Base-by-base conservation (phyloP, 2,797 vertebrate genomes). In the Malacoraja senta region DNA sequence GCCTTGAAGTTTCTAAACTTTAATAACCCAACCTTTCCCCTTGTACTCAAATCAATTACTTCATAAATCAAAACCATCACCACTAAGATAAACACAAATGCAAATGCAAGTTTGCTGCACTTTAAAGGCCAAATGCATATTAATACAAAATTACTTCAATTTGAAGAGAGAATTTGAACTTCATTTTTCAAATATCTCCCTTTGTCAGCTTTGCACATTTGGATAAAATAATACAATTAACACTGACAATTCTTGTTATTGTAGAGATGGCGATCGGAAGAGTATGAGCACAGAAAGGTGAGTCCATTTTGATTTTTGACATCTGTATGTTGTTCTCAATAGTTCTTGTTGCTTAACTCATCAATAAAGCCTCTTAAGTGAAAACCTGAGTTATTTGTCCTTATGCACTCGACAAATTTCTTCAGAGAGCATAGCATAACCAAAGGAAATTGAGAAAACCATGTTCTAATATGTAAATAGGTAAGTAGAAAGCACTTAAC, bases 201-300 rank as follows among this genome's bases (percentile, higher is more conserved):
- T 32, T 21, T 68, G 61, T 88, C 35, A n/a, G 65, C n/a, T 65
- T 61, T 88, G 21, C 8, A 21, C 17, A 88, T 88, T 88, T 88
- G 10, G 32, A 68, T 17, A 68, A 68, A 88, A 68, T 68, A 65
- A 65, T 19, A 68, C 32, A 65, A 19, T 68, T 88, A 15, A 21
- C 63, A 88, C 35, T 38, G 17, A n/a, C 29, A 93, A 95, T 93
- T 93, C 94, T 93, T 95, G 93, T 93, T 93, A 94, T 95, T 95
- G 93, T 95, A 99, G 99, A 95, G 97, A 98, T 91, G 98, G 98
- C 94, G 98, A 99, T 95, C 98, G 98, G 95, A 99, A 99, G 97
- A 99, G 98, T 95, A 99, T 98, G 97, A 99, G 99, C 95, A 98
- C 97, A 94, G 98, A 99, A 95, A 98, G 98, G 98, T 99, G 97